A percentile compares a stretch with the other conserved stretches of the same genome.
Evolutionary conservation across 2,797 vertebrate genomes (phyloP).

Genomic region (Luscinia luscinia): DNA sequence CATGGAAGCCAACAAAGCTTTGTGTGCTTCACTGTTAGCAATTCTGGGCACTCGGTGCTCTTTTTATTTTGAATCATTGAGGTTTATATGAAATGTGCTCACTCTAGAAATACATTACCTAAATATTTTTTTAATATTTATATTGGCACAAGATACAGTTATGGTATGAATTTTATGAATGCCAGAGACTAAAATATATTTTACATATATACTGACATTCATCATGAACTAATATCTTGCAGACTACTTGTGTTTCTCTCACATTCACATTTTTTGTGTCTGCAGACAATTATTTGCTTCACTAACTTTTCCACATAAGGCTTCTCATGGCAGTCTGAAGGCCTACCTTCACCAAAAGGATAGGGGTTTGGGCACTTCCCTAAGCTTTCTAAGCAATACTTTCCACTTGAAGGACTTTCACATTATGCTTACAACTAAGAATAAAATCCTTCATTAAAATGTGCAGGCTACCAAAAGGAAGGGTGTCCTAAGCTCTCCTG

Average conservation of each 20-base stretch:
- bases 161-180: conserved; percentile 3
- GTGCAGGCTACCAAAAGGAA: neutral
- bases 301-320: neutral
- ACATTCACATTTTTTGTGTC: neutral
- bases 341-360: neutral
- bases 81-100: neutral
- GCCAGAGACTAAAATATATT: neutral
- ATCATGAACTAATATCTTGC: neutral
- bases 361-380: neutral
- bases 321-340: neutral
- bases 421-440: neutral
- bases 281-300: neutral
- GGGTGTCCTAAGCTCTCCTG: neutral
- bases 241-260: neutral
- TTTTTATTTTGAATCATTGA: conserved; percentile 18
- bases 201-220: neutral
- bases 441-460: neutral
- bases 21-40: neutral
- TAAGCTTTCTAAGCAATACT: neutral
- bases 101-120: neutral
- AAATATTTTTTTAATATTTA: conserved; percentile 17
- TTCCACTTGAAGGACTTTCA: neutral
- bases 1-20: neutral
- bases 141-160: neutral
- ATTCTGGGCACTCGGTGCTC: neutral